These are phyloP conservation scores for Baronia brevicornis DNA, from an alignment of 2,888 invertebrate species.

Conservation along the genomic window DNA sequence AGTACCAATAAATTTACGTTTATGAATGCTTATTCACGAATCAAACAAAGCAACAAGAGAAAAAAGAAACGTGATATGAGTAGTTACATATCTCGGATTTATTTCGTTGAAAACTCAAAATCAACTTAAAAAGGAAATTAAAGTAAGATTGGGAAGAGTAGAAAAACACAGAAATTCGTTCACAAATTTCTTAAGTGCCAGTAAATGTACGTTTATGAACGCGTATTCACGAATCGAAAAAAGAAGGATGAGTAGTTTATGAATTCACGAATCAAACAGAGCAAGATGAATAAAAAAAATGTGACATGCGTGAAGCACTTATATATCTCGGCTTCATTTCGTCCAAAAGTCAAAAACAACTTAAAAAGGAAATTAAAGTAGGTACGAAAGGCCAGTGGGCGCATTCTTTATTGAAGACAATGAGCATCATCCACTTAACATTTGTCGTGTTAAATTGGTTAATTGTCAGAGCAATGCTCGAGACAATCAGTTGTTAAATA, in stretches of 20 bases:
- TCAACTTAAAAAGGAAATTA: too few species aligned
- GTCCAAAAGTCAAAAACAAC: conserved; percentile 2
- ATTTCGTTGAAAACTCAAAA: too few species aligned
- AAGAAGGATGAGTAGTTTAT: too few species aligned
- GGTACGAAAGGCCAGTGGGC: conserved; percentile 34
- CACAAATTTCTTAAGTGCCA: too few species aligned
- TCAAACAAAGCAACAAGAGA: too few species aligned
- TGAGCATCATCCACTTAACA: conserved; percentile 27
- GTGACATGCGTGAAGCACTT: not conserved
- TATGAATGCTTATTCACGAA: too few species aligned
- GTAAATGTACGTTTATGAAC: too few species aligned
- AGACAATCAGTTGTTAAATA: conserved; percentile 9
- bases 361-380: conserved; percentile 16
- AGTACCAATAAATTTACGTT: too few species aligned
- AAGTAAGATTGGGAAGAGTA: too few species aligned
- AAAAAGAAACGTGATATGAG: not conserved
- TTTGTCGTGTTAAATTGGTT: conserved; percentile 33
- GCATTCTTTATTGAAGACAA: conserved; percentile 43
- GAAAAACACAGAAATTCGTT: too few species aligned
- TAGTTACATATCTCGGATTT: not conserved
- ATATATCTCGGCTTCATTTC: not conserved
- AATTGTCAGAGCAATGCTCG: conserved; percentile 31
- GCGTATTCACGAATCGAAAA: too few species aligned
- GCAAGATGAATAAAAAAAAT: not conserved
- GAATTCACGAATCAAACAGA: not conserved